Evolutionary conservation across 2,113 vertebrate species (phyloP).

Genomic region (Emydocephalus ijimae): DNA sequence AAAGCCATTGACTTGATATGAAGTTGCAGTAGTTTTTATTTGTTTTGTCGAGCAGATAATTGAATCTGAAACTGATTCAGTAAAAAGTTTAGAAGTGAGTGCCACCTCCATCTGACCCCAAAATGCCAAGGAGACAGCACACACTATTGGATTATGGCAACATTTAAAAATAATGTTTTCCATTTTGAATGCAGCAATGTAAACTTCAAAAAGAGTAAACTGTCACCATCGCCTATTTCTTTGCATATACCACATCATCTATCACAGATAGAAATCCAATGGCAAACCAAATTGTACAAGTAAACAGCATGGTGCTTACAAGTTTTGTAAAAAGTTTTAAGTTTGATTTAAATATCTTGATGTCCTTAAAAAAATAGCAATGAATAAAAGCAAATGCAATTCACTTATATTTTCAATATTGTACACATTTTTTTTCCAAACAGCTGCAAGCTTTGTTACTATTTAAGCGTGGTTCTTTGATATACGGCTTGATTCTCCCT

Average conservation of each 20-base stretch:
- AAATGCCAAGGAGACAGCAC: constrained; percentile 64
- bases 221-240: constrained; percentile 60
- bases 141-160: constrained; percentile 70
- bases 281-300: constrained; percentile 70
- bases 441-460: constrained; percentile 43
- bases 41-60: constrained; percentile 74
- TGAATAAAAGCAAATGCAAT: constrained; percentile 66
- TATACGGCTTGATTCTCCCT: constrained; percentile 15
- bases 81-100: constrained; percentile 72
- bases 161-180: constrained; percentile 71
- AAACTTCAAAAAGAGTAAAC: constrained; percentile 83
- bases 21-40: constrained; percentile 71
- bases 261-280: constrained; percentile 80
- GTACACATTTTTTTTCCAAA: constrained; percentile 17
- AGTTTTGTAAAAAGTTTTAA: constrained; percentile 73
- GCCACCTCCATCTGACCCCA: constrained; percentile 63
- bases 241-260: constrained; percentile 72
- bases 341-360: constrained; percentile 65
- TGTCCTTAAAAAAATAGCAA: constrained; percentile 61
- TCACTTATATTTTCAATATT: constrained; percentile 44
- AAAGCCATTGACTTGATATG: not conserved
- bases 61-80: constrained; percentile 72
- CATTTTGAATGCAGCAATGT: constrained; percentile 76
- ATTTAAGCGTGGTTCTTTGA: constrained; percentile 50
- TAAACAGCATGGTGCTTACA: constrained; percentile 75